Evolutionary conservation across 35 echinoderm and acorn worm species (phyloP).

Genomic region (Lytechinus pictus): DNA sequence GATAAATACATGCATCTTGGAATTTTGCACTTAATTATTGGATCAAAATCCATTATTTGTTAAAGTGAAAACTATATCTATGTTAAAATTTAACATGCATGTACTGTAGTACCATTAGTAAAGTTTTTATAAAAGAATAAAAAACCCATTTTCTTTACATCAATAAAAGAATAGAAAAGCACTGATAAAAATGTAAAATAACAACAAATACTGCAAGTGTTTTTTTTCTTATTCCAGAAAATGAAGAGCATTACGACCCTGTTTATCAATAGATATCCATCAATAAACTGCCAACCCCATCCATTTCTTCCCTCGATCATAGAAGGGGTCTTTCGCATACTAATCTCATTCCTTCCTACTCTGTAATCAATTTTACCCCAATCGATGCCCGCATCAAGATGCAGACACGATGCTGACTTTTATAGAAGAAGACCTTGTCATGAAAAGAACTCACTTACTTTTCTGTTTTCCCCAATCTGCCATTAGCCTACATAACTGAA

Average conservation of each 20-base stretch:
- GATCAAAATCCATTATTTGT: no score
- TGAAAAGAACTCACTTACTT: background rate
- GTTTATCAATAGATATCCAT: slow-evolving; percentile 4
- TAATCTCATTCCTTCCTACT: slow-evolving; percentile 1
- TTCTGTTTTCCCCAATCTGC: background rate
- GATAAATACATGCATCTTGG: no score
- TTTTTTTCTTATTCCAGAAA: background rate
- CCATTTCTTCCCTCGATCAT: background rate
- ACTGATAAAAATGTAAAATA: background rate
- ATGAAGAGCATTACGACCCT: background rate
- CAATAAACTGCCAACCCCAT: background rate
- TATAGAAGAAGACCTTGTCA: background rate
- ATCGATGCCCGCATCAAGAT: background rate
- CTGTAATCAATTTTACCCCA: background rate
- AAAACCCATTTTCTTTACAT: no score
- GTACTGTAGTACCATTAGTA: no score
- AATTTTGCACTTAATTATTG: no score
- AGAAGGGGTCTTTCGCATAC: background rate
- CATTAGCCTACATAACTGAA: slow-evolving; percentile 12
- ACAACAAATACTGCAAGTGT: background rate
- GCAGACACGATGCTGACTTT: background rate
- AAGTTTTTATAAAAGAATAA: no score
- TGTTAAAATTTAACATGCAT: no score
- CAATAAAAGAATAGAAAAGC: background rate
- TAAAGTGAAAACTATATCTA: no score